Conservation (phyloP, 2,888 invertebrate species). For the Sminthurinus aureus region DNA sequence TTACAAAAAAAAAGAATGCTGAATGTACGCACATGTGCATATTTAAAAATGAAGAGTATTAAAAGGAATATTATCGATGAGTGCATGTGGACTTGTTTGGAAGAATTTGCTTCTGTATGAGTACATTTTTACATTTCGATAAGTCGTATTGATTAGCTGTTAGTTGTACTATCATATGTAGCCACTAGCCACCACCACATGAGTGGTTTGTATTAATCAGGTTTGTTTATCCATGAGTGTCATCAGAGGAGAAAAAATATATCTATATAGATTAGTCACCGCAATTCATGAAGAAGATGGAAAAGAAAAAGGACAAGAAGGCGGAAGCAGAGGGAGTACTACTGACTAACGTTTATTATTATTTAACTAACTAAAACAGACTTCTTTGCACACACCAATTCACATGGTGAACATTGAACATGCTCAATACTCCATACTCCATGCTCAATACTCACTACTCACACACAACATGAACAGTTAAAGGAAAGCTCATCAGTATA, state of each 20-base stretch:
- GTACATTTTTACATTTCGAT: no score
- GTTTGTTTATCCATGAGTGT: not conserved
- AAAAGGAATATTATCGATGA: not conserved
- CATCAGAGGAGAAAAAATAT: not conserved
- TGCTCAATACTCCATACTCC: not conserved
- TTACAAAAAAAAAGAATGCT: no score
- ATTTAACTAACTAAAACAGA: not conserved
- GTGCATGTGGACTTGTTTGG: not conserved
- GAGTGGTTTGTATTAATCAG: not conserved
- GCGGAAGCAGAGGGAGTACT: not conserved
- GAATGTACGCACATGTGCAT: not conserved
- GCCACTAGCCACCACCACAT: no score
- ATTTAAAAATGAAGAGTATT: not conserved
- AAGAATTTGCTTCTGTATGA: not conserved
- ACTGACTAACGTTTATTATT: not conserved
- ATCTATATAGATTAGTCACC: not conserved
- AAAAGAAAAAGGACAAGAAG: not conserved
- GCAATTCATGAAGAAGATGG: not conserved
- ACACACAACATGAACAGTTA: conserved; percentile 3
- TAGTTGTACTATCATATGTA: no score
- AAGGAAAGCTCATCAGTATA: conserved; percentile 42
- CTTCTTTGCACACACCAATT: not conserved
- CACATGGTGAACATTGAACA: not conserved
- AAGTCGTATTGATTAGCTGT: no score
- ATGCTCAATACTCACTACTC: conserved; percentile 19